These are phyloP conservation scores for Magallana ariakensis DNA, from an alignment of 1,140 invertebrate species.

Conservation along the genomic window DNA sequence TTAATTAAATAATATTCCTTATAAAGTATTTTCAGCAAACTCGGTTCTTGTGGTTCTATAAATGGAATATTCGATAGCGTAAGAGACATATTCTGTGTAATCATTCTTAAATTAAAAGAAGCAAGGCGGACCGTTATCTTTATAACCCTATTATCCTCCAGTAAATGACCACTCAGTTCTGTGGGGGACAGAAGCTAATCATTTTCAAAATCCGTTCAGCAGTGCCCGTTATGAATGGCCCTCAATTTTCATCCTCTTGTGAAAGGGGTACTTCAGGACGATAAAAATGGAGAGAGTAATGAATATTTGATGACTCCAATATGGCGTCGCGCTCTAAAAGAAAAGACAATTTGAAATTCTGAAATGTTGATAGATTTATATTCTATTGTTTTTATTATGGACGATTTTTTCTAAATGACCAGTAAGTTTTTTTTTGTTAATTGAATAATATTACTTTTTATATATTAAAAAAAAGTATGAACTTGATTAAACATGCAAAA, in stretches of 20 bases:
- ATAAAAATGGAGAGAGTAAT: neutral
- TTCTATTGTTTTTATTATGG: too few relatives aligned
- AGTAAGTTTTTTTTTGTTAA: too few relatives aligned
- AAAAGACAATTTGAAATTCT: too few relatives aligned
- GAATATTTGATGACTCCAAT: neutral
- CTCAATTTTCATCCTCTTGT: neutral
- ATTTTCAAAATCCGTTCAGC: neutral
- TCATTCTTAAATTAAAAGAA: slow-evolving; percentile 22
- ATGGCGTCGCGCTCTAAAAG: neutral
- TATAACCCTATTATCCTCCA: neutral
- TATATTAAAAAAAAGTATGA: too few relatives aligned
- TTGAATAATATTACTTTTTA: too few relatives aligned
- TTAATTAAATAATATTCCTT: too few relatives aligned
- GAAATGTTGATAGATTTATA: too few relatives aligned
- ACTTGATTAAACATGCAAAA: too few relatives aligned
- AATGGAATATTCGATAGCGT: too few relatives aligned
- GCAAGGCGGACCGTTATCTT: neutral
- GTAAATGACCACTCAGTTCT: slow-evolving; percentile 1
- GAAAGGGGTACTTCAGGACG: neutral
- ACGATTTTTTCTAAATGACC: too few relatives aligned
- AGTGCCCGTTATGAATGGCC: neutral
- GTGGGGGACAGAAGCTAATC: slow-evolving; percentile 14
- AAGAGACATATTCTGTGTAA: neutral
- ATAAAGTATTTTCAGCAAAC: too few relatives aligned
- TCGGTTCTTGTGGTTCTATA: too few relatives aligned